Percentiles rank a stretch among this genome's conserved stretches.
Evolutionary conservation across 2,113 vertebrate genomes (phyloP).

Genomic region (Semicossyphus pulcher): DNA sequence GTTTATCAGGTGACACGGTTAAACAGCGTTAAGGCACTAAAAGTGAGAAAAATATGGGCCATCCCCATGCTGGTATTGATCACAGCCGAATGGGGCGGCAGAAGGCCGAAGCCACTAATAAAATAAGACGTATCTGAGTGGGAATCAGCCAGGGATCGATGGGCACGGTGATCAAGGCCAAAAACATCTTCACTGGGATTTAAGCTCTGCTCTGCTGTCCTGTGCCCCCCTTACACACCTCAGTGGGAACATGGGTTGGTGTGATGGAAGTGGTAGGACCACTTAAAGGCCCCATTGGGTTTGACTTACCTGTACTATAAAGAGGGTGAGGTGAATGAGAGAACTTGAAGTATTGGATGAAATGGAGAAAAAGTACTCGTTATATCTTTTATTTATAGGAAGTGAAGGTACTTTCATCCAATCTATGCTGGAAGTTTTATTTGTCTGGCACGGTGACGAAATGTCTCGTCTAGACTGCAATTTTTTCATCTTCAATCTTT

Average conservation of each 20-base stretch:
- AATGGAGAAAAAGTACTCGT: neutral
- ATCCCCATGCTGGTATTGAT: conserved; percentile 92
- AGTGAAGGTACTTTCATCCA: neutral
- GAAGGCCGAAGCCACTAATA: conserved; percentile 99
- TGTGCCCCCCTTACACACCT: conserved; percentile 44
- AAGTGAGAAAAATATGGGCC: conserved; percentile 97
- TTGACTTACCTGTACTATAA: conserved; percentile 2
- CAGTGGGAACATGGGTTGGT: conserved; percentile 22
- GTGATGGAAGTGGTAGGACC: conserved; percentile 35
- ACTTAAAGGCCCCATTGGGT: conserved; percentile 25
- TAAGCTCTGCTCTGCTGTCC: conserved; percentile 78
- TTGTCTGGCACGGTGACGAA: neutral
- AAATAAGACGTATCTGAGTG: conserved; percentile 96
- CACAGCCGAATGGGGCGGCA: conserved; percentile 91
- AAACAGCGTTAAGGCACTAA: conserved; percentile 91
- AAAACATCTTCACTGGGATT: conserved; percentile 90
- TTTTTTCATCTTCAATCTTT: too few species aligned
- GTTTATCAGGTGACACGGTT: conserved; percentile 98
- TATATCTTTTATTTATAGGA: conserved; percentile 5
- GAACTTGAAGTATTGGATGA: neutral
- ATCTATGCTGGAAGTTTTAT: too few species aligned
- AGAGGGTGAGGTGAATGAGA: neutral
- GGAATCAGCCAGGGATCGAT: conserved; percentile 86
- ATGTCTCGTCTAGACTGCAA: neutral
- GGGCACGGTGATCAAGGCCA: conserved; percentile 86